A percentile compares a stretch with the other conserved stretches of the same genome.
phyloP scores from a whole-genome alignment of 2,113 vertebrate genomes.

The Jaculus jaculus region DNA sequence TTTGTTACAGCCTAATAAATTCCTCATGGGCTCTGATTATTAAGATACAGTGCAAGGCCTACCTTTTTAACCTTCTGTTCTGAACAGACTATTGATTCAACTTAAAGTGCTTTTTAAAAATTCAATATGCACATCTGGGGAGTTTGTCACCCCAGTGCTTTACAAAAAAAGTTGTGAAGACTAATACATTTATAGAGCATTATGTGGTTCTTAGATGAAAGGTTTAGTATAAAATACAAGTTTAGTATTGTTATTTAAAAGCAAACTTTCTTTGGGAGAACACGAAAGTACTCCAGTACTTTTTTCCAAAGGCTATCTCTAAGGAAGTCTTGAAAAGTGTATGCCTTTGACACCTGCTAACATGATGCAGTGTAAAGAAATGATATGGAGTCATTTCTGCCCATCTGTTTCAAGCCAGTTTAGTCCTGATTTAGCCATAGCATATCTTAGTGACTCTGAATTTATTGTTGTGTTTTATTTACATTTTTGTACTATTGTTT shows the following conservation, averaged over 20 bases:
- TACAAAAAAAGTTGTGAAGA: conserved; percentile 63
- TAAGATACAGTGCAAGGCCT: conserved; percentile 73
- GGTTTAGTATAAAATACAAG: conserved; percentile 65
- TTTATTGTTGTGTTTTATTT: not conserved
- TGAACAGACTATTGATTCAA: conserved; percentile 80
- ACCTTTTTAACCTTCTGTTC: conserved; percentile 74
- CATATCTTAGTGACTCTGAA: not conserved
- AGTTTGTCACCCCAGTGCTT: conserved; percentile 69
- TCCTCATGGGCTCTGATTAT: conserved; percentile 76
- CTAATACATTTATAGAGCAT: conserved; percentile 66
- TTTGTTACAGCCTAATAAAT: conserved; percentile 73
- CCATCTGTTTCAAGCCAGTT: not conserved
- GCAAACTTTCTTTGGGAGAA: conserved; percentile 63
- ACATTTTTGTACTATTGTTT: conserved; percentile 22
- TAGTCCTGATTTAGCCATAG: conserved; percentile 21
- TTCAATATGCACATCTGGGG: conserved; percentile 74
- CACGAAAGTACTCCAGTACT: conserved; percentile 40
- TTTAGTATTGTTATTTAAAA: conserved; percentile 72
- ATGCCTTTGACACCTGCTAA: not conserved
- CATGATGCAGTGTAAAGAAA: not conserved
- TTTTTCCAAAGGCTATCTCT: conserved; percentile 21
- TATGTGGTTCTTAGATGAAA: conserved; percentile 68
- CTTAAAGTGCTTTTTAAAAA: conserved; percentile 76
- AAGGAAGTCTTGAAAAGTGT: conserved; percentile 39
- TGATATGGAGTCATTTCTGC: conserved; percentile 31